A percentile compares a stretch with the other conserved stretches of the same genome.
phyloP scores from a whole-genome alignment of 2,113 vertebrate species.

The Cynocephalus volans region DNA sequence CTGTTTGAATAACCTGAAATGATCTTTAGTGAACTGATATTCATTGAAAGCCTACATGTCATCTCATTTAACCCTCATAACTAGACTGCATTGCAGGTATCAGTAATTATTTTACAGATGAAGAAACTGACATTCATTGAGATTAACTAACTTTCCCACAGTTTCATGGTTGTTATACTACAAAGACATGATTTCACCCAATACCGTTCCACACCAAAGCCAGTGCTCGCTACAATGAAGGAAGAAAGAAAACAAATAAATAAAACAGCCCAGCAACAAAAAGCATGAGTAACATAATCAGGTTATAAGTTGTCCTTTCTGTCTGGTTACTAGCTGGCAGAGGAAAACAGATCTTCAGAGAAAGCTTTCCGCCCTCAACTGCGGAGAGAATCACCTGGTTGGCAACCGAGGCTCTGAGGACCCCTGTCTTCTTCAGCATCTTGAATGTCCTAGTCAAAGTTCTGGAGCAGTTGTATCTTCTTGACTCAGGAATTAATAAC shows the following conservation, averaged over 20 bases:
- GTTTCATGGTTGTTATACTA: not conserved
- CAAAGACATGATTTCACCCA: not conserved
- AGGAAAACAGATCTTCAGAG: not conserved
- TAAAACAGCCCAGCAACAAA: not conserved
- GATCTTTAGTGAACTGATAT: not conserved
- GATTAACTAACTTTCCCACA: not conserved
- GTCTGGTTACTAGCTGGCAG: not conserved
- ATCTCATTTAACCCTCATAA: not conserved
- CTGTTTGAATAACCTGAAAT: not conserved
- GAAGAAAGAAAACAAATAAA: not conserved
- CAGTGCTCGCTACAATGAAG: not conserved
- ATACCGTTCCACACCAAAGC: not conserved
- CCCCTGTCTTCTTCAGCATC: not conserved
- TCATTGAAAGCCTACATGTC: accelerated
- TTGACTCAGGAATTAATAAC: not conserved
- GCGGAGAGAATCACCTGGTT: slow-evolving; percentile 66
- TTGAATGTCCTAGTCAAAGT: not conserved
- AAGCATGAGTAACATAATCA: not conserved
- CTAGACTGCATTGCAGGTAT: not conserved
- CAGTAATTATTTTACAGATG: not conserved
- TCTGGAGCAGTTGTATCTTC: slow-evolving; percentile 65
- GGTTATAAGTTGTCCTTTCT: not conserved
- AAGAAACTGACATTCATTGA: not conserved
- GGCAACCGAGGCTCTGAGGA: not conserved
- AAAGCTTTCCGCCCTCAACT: not conserved